Percentiles rank a stretch among this genome's conserved stretches.
phyloP scores from a whole-genome alignment of 2,888 invertebrate species.

The Caradrina clavipalpis region DNA sequence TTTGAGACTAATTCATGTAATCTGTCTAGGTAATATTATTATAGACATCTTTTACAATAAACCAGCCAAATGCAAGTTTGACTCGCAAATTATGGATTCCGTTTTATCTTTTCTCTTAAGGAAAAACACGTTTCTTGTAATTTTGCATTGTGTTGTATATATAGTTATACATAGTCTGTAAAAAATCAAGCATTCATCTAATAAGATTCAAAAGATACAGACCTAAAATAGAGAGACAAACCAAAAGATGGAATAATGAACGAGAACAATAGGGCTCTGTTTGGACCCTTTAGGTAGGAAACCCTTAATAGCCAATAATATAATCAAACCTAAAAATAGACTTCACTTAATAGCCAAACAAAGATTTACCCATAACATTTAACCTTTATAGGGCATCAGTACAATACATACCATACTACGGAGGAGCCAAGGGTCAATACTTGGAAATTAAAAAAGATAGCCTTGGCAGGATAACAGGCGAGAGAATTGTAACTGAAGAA shows the following conservation, averaged over 20 bases:
- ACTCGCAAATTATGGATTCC: no score
- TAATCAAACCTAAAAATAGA: neutral
- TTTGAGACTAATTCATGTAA: neutral
- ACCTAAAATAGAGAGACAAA: no score
- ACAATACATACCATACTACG: slow-evolving; percentile 92
- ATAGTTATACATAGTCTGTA: no score
- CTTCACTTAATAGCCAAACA: neutral
- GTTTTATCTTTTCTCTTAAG: no score
- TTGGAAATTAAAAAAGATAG: slow-evolving; percentile 91
- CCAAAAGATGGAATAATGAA: no score
- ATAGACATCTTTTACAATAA: neutral
- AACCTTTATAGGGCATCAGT: slow-evolving; percentile 73
- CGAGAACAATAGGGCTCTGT: no score
- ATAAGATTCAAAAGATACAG: no score
- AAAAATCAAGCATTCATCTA: no score
- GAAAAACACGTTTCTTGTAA: no score
- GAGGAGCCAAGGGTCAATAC: slow-evolving; percentile 93
- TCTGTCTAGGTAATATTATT: neutral
- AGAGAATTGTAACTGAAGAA: slow-evolving; percentile 87
- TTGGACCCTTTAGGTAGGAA: no score
- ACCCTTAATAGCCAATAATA: neutral
- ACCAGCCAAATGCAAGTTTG: no score
- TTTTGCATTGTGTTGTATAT: no score
- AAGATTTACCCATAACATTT: slow-evolving; percentile 18
- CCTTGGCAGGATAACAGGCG: slow-evolving; percentile 87